These are phyloP conservation scores for Lucilia sericata DNA, from an alignment of 1,140 invertebrate genomes.

Conservation along the genomic window DNA sequence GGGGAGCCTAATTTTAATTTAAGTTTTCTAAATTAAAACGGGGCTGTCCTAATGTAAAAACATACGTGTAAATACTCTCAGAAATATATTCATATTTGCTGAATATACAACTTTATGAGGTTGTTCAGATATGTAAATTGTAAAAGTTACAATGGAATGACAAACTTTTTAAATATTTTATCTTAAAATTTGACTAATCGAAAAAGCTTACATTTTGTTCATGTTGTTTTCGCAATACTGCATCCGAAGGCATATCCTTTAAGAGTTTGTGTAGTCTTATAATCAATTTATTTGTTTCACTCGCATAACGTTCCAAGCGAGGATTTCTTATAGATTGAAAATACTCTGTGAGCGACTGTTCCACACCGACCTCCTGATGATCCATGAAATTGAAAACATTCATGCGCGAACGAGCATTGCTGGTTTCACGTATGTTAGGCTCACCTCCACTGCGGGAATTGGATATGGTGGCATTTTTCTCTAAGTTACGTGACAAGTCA, in stretches of 20 bases:
- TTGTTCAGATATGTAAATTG: too few species aligned
- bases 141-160: too few species aligned
- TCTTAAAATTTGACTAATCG: neutral
- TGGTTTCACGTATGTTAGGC: conserved; percentile 49
- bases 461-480: conserved; percentile 68
- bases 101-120: too few species aligned
- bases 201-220: conserved; percentile 71
- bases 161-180: too few species aligned
- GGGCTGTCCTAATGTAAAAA: too few species aligned
- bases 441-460: conserved; percentile 36
- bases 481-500: conserved; percentile 71
- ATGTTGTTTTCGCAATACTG: conserved; percentile 85
- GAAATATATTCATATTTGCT: too few species aligned
- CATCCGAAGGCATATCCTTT: conserved; percentile 83
- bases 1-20: too few species aligned
- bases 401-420: conserved; percentile 53
- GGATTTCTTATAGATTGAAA: conserved; percentile 82
- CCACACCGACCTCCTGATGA: conserved; percentile 77
- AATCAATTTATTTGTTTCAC: conserved; percentile 95
- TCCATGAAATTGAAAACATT: conserved; percentile 71
- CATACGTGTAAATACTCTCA: too few species aligned
- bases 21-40: too few species aligned
- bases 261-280: conserved; percentile 94
- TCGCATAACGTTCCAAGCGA: conserved; percentile 87
- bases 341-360: conserved; percentile 78